Evolutionary conservation across 2,888 invertebrate genomes (phyloP), one percentile per base, ranked within the genome.

Genomic region (Thyatira batis): DNA sequence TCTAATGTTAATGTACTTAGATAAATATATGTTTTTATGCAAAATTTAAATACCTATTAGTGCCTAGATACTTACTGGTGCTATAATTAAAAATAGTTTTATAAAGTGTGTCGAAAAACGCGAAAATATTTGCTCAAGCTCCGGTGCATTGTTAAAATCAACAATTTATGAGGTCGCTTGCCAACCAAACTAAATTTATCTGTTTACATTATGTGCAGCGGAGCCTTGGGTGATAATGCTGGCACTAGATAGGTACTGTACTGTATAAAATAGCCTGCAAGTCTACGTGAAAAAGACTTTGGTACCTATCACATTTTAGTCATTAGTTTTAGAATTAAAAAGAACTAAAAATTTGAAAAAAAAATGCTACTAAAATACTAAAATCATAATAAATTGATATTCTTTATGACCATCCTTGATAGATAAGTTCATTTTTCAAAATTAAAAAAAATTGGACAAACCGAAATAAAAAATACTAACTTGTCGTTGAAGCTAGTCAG

Each of bases 141-240:
- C 20, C 60, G 63, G 61, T 68, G 71, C 69, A 69, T 65, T 62
- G 50, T 6, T 46, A 60, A 43, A 55, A 49, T 57, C 60, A 67
- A 70, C 69, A 70, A 5, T n/a, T 45, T 61, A 59, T 62, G 61
- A 64, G 75, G 78, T 70, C 73, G 55, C 71, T 72, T 71, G 60
- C 71, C 69, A 58, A 55, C 60, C 53, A 55, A 56, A 52, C 71
- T 61, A 62, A 54, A 62, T 54, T 60, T 65, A 56, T 63, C 64
- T 64, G 54, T 59, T 53, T 57, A 56, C 58, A 59, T 64, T 58
- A 64, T 60, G 57, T 49, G 50, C 46, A 30, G 56, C 51, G 50
- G 55, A 58, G 52, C 55, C 55, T 58, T 43, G 49, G 23, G 27
- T 33, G 54, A 52, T 33, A 45, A 39, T 33, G 48, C 48, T 49